Evolutionary conservation across 2,113 vertebrate species (phyloP).

Genomic region (Sinocyclocheilus rhinocerous): DNA sequence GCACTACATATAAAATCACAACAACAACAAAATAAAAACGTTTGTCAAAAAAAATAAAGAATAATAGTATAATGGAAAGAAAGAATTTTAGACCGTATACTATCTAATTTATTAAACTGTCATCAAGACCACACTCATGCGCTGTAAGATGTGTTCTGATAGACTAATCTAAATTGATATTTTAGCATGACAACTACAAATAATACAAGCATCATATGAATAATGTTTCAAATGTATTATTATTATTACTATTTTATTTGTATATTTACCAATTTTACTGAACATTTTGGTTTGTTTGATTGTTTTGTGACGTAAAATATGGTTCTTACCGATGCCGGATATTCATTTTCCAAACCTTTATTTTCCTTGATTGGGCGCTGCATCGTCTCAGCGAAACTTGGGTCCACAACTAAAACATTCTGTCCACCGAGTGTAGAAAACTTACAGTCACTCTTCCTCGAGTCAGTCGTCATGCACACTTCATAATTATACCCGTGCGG

Average conservation of each 20-base stretch:
- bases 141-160: neutral
- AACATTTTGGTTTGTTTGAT: neutral
- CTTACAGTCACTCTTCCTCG: constrained; percentile 63
- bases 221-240: neutral
- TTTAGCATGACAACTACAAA: neutral
- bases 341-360: neutral
- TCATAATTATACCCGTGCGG: constrained; percentile 52
- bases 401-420: constrained; percentile 47
- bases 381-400: constrained; percentile 22
- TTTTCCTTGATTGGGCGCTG: constrained; percentile 15
- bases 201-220: neutral
- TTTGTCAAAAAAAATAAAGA: too few species aligned
- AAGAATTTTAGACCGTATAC: neutral
- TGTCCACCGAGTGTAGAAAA: constrained; percentile 48
- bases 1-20: constrained; percentile 53
- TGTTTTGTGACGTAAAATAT: neutral
- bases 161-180: neutral
- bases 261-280: too few species aligned
- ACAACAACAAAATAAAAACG: too few species aligned
- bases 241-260: neutral
- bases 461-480: constrained; percentile 52
- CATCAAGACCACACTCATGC: neutral
- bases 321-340: neutral
- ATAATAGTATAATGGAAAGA: neutral
- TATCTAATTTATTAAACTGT: neutral